Conservation (phyloP, 2,888 invertebrate species). For the Lutraria lutraria region DNA sequence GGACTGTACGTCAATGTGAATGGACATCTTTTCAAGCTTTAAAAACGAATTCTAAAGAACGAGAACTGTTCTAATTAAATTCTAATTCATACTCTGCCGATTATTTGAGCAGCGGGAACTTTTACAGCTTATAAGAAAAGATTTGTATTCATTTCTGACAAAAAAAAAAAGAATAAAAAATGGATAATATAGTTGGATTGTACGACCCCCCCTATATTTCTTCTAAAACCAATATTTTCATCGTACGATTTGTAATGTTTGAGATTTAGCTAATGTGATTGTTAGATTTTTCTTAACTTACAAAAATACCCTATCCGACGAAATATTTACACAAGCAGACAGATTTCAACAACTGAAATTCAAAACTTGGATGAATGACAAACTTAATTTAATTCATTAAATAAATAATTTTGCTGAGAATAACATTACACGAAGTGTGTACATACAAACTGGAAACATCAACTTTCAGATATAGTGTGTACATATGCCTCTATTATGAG, state of each 20-base stretch:
- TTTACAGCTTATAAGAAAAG: not conserved
- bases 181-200: not conserved
- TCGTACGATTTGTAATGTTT: not conserved
- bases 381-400: not conserved
- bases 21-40: not conserved
- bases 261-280: not conserved
- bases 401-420: not conserved
- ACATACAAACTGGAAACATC: too few species aligned
- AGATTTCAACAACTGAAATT: not conserved
- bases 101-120: not conserved
- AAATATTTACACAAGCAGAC: not conserved
- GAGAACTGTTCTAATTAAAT: slow-evolving; percentile 32
- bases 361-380: not conserved
- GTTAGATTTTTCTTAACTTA: not conserved
- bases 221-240: not conserved
- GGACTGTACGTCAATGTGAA: not conserved
- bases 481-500: too few species aligned
- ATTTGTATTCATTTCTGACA: not conserved
- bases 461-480: too few species aligned
- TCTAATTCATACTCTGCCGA: slow-evolving; percentile 4
- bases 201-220: not conserved
- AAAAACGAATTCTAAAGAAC: not conserved
- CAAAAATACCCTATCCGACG: not conserved
- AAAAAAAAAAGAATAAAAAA: not conserved
- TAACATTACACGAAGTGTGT: not conserved